Conservation (phyloP, 2,888 invertebrate species). For the Lasioglossum morio region DNA sequence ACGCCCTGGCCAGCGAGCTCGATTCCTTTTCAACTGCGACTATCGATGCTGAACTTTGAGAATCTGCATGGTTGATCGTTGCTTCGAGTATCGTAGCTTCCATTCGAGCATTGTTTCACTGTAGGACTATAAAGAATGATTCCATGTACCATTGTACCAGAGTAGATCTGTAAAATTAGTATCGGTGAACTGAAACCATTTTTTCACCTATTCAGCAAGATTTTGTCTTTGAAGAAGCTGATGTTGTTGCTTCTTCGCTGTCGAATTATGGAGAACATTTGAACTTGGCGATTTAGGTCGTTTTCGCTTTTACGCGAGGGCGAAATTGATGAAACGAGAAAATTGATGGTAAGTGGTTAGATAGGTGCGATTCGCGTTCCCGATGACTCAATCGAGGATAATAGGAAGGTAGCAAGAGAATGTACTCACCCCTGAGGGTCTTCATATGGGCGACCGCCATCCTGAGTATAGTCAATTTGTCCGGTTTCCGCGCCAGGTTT, state of each 20-base stretch:
- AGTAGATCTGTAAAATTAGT: no score
- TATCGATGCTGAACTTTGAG: conserved; percentile 34
- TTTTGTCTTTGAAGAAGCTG: no score
- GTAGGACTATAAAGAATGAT: no score
- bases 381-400: not conserved
- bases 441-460: conserved; percentile 99
- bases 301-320: not conserved
- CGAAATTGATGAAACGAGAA: not conserved
- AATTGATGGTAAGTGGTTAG: not conserved
- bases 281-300: not conserved
- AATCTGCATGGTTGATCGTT: no score
- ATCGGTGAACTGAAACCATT: no score
- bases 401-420: conserved; percentile 9
- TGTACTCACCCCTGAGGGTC: conserved; percentile 93
- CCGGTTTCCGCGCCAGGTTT: conserved; percentile 98
- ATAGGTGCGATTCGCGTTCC: not conserved
- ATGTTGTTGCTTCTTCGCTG: not conserved
- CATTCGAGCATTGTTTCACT: no score
- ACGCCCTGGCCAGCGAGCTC: conserved; percentile 58
- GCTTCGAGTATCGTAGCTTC: no score
- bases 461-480: conserved; percentile 98
- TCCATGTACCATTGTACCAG: no score
- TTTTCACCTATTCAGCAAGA: no score
- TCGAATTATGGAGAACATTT: not conserved
- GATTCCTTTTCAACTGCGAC: conserved; percentile 26